These are phyloP conservation scores for Scaptomyza cyrtandrae DNA, from an alignment of 2,888 invertebrate genomes.

Conservation along the genomic window DNA sequence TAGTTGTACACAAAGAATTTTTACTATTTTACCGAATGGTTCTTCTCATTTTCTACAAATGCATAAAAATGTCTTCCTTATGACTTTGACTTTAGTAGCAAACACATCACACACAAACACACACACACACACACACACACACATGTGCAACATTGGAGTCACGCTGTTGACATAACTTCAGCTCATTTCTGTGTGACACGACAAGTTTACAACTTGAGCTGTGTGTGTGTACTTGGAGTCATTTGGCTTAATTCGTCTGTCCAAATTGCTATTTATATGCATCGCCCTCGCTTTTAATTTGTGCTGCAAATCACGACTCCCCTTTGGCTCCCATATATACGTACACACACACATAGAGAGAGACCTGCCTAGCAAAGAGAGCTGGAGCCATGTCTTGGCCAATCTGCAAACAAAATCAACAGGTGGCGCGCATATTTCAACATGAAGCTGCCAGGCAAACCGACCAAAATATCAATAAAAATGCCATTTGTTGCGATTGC, in stretches of 20 bases:
- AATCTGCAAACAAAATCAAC: slow-evolving; percentile 73
- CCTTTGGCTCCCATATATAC: slow-evolving; percentile 32
- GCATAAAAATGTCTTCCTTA: slow-evolving; percentile 12
- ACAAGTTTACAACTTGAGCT: slow-evolving; percentile 47
- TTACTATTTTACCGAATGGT: slow-evolving; percentile 22
- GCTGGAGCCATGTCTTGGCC: slow-evolving; percentile 12
- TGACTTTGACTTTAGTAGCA: background rate
- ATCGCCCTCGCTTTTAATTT: slow-evolving; percentile 78
- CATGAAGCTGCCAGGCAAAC: slow-evolving; percentile 67
- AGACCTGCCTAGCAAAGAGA: background rate
- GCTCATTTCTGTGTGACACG: slow-evolving; percentile 66
- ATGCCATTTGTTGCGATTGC: slow-evolving; percentile 79
- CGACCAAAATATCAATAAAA: slow-evolving; percentile 80
- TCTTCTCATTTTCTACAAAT: slow-evolving; percentile 10
- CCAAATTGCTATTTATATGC: slow-evolving; percentile 78
- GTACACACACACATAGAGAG: background rate
- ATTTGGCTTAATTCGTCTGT: slow-evolving; percentile 76
- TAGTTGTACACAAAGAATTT: background rate
- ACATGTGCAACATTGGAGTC: slow-evolving; percentile 39
- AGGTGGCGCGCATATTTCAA: slow-evolving; percentile 78
- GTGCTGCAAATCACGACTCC: slow-evolving; percentile 72
- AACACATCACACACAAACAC: background rate
- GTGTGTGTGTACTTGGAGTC: slow-evolving; percentile 49
- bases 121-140: background rate
- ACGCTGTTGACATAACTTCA: slow-evolving; percentile 71